Base-by-base conservation (phyloP, 1,140 invertebrate genomes). In the Tribolium castaneum region DNA sequence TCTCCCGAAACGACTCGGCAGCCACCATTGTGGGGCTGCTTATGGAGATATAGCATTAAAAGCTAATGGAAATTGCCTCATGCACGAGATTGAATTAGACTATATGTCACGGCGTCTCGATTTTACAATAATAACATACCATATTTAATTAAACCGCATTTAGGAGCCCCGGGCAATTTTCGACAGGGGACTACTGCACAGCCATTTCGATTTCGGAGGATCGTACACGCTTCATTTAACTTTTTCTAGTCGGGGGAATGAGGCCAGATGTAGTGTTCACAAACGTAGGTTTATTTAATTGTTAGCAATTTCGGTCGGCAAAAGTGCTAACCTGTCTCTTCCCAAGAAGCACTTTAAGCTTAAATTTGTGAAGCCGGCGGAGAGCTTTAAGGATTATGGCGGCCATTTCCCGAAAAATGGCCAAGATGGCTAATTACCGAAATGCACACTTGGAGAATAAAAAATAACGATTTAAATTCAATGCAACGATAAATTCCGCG, bases 1-100 rank as follows among this genome's bases (percentile, higher is more conserved):
- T 66, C 59, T 66, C 6, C 59, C 19, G 19, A 25, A 59, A 59
- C 22, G 54, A 59, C 54, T 66, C 12, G 25, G 12, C 14, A n/a
- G 14, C 59, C 30, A 22, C 34, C 59, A 35, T 34, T 35, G 59
- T 34, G 13, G 59, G 30, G 25, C 50, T 73, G 49, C 52, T 52
- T 54, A 25, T 51, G 70, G 45, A 51, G 45, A 72, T 72, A 72
- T 72, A 25, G 25, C 50, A 51, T 72, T 72, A 72, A 51, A 72
- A 72, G 70, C 70, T 72, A 73, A 73, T 73, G 49, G 71, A 73
- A 73, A 73, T 73, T 73, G 52, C 71, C 71, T 54, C 71, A 73
- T 73, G 71, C 71, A 73, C 71, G 71, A 73, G 49, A 73, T 73
- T 73, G 49, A 73, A 73, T 73, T 52, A 51, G 70, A 73, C 19